phyloP scores from a whole-genome alignment of 35 echinoderm and acorn worm species.

The Eucidaris tribuloides region DNA sequence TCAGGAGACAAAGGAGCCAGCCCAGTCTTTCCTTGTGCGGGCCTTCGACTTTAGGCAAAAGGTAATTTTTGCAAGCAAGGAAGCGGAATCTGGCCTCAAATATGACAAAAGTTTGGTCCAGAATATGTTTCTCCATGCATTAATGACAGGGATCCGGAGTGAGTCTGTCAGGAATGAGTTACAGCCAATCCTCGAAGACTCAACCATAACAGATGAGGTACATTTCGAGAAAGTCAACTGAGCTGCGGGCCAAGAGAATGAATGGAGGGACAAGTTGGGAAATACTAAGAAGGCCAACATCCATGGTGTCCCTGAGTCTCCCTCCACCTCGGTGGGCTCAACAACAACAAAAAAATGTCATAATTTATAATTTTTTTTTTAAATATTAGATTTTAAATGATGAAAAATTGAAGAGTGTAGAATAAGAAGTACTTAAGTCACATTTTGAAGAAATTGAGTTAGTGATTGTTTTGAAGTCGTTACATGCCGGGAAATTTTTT shows the following conservation, averaged over 20 bases:
- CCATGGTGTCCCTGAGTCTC: no score
- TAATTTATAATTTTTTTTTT: no score
- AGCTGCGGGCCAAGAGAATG: not conserved
- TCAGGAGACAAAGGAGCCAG: conserved; percentile 34
- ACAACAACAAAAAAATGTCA: no score
- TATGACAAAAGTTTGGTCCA: conserved; percentile 28
- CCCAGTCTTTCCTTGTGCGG: conserved; percentile 24
- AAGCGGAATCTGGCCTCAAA: not conserved
- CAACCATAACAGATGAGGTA: conserved; percentile 5
- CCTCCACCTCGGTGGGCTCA: no score
- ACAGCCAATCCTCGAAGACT: not conserved
- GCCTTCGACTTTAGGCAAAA: conserved; percentile 41
- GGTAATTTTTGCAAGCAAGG: conserved; percentile 27
- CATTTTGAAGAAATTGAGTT: no score
- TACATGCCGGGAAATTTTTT: no score
- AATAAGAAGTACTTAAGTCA: no score
- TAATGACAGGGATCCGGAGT: conserved; percentile 22
- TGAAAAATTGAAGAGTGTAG: no score
- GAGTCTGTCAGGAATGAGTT: not conserved
- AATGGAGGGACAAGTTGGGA: not conserved
- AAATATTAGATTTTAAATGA: no score
- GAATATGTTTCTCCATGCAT: conserved; percentile 27
- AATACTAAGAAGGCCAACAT: no score
- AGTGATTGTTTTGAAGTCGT: no score
- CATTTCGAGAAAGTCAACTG: not conserved